phyloP scores from a whole-genome alignment of 2,113 vertebrate genomes.

The Atherinomorus stipes region DNA sequence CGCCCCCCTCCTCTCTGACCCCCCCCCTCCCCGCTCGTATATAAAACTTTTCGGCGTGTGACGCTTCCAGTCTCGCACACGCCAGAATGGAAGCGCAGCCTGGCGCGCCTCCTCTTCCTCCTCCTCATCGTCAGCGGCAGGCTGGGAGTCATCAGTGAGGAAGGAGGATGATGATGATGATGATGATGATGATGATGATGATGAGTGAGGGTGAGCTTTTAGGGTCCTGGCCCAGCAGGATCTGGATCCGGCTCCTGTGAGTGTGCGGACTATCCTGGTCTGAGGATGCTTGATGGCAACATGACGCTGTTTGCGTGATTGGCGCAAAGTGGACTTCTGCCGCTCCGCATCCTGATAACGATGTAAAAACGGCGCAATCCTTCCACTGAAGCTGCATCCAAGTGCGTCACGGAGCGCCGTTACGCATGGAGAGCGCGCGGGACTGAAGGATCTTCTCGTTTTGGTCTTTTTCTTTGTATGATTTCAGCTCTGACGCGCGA shows the following conservation, averaged over 20 bases:
- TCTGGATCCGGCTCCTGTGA: constrained; percentile 6
- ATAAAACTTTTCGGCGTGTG: constrained; percentile 84
- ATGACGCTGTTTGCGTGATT: constrained; percentile 17
- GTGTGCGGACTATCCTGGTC: constrained; percentile 56
- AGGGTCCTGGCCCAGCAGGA: constrained; percentile 13
- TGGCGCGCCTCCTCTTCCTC: constrained; percentile 54
- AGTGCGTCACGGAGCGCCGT: constrained; percentile 37
- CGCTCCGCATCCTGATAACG: background rate
- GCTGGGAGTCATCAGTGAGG: background rate
- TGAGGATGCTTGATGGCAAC: constrained; percentile 24
- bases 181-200: too few relatives aligned
- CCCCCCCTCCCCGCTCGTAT: constrained; percentile 70
- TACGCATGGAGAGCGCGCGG: constrained; percentile 37
- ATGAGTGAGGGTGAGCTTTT: background rate
- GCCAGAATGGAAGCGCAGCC: constrained; percentile 75
- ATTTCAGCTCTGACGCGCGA: constrained; percentile 30
- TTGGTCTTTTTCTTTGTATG: background rate
- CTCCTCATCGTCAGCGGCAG: constrained; percentile 22
- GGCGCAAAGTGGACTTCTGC: background rate
- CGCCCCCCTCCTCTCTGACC: background rate
- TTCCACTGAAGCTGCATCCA: constrained; percentile 1
- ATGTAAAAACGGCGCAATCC: constrained; percentile 27
- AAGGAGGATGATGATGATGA: constrained; percentile 36
- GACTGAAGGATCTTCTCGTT: too few relatives aligned
- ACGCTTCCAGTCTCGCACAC: constrained; percentile 51